Evolutionary conservation across 2,888 invertebrate genomes (phyloP).

Genomic region (Matsumyia berberina): DNA sequence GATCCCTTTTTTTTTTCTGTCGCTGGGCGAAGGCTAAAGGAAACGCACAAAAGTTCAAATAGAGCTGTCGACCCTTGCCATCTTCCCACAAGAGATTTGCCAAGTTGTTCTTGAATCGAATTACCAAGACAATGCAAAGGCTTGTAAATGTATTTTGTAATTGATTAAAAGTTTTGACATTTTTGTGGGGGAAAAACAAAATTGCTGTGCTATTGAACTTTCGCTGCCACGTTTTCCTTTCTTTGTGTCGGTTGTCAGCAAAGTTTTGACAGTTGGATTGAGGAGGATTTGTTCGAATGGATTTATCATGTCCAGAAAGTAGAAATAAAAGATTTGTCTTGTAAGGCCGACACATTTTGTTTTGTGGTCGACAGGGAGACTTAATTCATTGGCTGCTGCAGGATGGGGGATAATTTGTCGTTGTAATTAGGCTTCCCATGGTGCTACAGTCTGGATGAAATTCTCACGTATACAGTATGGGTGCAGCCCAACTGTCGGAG

Average conservation of each 20-base stretch:
- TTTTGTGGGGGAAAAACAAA: not conserved
- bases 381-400: too few relatives aligned
- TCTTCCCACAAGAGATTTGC: conserved; percentile 16
- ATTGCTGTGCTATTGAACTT: conserved; percentile 4
- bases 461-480: too few relatives aligned
- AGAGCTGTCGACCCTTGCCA: conserved; percentile 49
- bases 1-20: conserved; percentile 3
- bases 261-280: conserved; percentile 60
- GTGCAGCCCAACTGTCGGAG: too few relatives aligned
- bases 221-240: conserved; percentile 10
- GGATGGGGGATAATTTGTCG: too few relatives aligned
- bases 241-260: conserved; percentile 19
- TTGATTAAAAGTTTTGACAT: conserved; percentile 53
- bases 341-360: conserved; percentile 1
- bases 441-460: too few relatives aligned
- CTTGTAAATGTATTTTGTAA: conserved; percentile 48
- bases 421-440: too few relatives aligned
- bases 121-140: conserved; percentile 26
- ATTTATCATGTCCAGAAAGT: conserved; percentile 47
- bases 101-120: conserved; percentile 34
- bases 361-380: too few relatives aligned
- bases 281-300: conserved; percentile 56
- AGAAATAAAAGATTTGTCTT: conserved; percentile 35
- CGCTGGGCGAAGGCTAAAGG: conserved; percentile 24
- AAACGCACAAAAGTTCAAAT: conserved; percentile 5